Evolutionary conservation across 2,113 vertebrate genomes (phyloP).

Genomic region (Motacilla alba): DNA sequence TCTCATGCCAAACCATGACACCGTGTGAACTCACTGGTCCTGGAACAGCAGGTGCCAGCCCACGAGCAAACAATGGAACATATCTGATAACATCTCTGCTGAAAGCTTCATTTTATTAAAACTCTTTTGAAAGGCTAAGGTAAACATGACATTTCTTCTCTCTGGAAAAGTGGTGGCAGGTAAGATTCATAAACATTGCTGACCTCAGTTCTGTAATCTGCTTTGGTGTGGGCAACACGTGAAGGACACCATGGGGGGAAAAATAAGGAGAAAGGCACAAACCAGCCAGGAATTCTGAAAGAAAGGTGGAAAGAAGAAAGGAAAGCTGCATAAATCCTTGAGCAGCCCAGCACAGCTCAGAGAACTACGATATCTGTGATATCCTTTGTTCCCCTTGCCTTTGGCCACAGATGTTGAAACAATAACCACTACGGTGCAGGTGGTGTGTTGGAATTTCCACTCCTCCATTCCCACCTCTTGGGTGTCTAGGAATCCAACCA

Average conservation of each 20-base stretch:
- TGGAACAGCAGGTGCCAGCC: background rate
- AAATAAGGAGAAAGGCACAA: background rate
- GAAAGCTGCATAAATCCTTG: background rate
- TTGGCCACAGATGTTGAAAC: background rate
- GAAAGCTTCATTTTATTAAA: background rate
- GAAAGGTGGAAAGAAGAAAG: background rate
- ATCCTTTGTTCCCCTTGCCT: background rate
- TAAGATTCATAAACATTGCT: background rate
- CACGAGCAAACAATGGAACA: background rate
- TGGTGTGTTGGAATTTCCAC: background rate
- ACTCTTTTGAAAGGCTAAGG: background rate
- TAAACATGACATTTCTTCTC: background rate
- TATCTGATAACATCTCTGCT: background rate
- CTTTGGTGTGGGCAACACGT: background rate
- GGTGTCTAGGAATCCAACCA: background rate
- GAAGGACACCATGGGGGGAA: accelerated
- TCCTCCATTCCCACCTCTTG: background rate
- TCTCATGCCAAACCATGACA: background rate
- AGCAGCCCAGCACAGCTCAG: background rate
- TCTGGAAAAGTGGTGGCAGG: background rate
- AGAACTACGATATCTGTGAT: background rate
- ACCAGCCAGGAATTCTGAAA: background rate
- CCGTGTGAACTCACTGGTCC: background rate
- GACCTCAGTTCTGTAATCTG: background rate
- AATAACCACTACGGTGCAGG: accelerated